Evolutionary conservation across 2,888 invertebrate genomes (phyloP), one percentile per base, ranked within the genome.

Genomic region (Mythimna vitellina): DNA sequence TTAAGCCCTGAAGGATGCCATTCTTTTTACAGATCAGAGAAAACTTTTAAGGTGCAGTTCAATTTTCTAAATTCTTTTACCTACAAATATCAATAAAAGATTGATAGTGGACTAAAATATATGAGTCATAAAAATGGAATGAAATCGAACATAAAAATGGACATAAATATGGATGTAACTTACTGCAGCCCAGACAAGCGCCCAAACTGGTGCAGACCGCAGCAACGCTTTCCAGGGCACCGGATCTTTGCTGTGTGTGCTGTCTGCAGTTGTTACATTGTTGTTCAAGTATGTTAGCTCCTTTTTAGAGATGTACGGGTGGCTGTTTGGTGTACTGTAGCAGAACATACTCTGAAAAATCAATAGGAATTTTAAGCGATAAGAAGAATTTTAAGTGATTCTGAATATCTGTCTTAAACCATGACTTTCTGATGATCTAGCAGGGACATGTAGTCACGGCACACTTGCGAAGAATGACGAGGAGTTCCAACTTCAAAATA

Each of bases 161-260:
- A 46, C 17, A 46, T 46, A 46, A 46, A 46, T 46, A 17, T 10
- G 5, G 3, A 32, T 57, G 14, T 22, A 54, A 93, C 97, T 96
- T 87, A 96, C 96, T 82, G 98, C 98, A 76, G 98, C 98, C 65
- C 96, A 96, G 20, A 98, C 97, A 22, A 98, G 89, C 0, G 98
- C 98, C 97, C 98, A 97, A 76, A 98, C 95, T 0, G 98, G 97
- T n/a, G 96, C 93, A 6, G 97, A 98, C 3, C 96, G 97, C 8
- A 98, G 87, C 38, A 98, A 97, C 0, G 96, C 96, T 85, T 95
- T 96, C 98, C 98, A 98, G 0, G 98, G 98, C 0, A 97, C 97
- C 0, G 97, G 96, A 56, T 97, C 97, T 58, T 93, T 95, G 2
- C 93, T 88, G 70, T 91, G 92, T 71, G 94, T 91, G 25, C 89